phyloP scores from a whole-genome alignment of 2,888 invertebrate genomes.

The Yponomeuta evonymella region DNA sequence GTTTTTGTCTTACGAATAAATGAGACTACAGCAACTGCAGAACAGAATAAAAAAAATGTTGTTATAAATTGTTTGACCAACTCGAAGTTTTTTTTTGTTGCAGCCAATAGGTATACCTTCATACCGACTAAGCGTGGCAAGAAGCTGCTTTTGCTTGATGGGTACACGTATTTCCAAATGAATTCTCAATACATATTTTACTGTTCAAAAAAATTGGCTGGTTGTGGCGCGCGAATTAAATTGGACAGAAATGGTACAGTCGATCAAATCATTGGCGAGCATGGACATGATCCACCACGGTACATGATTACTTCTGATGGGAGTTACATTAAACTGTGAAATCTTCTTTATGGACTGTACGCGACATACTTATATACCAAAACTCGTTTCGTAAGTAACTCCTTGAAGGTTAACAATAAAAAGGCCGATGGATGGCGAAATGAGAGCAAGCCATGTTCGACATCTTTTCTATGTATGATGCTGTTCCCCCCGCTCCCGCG shows the following conservation, averaged over 20 bases:
- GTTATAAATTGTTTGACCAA: no score
- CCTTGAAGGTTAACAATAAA: no score
- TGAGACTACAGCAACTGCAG: no score
- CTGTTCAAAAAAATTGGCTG: slow-evolving; percentile 19
- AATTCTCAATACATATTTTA: background rate
- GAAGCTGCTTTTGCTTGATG: slow-evolving; percentile 17
- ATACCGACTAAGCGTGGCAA: slow-evolving; percentile 19
- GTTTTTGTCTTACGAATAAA: no score
- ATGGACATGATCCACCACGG: slow-evolving; percentile 20
- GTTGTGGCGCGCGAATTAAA: slow-evolving; percentile 25
- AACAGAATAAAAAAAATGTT: no score
- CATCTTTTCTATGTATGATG: no score
- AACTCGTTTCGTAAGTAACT: no score
- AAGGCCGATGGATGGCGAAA: no score
- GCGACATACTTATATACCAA: no score
- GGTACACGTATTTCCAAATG: slow-evolving; percentile 17
- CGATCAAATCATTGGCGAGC: slow-evolving; percentile 12
- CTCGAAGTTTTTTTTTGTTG: background rate
- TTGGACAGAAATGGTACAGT: slow-evolving; percentile 18
- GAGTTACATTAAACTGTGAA: slow-evolving; percentile 4
- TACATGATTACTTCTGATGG: slow-evolving; percentile 19
- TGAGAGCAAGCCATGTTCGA: no score
- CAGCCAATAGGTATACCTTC: slow-evolving; percentile 15
- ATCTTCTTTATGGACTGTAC: background rate
- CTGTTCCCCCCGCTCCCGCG: no score